Percentiles rank a stretch among this genome's conserved stretches.
phyloP scores from a whole-genome alignment of 2,113 vertebrate species.

The Grantiella picta region DNA sequence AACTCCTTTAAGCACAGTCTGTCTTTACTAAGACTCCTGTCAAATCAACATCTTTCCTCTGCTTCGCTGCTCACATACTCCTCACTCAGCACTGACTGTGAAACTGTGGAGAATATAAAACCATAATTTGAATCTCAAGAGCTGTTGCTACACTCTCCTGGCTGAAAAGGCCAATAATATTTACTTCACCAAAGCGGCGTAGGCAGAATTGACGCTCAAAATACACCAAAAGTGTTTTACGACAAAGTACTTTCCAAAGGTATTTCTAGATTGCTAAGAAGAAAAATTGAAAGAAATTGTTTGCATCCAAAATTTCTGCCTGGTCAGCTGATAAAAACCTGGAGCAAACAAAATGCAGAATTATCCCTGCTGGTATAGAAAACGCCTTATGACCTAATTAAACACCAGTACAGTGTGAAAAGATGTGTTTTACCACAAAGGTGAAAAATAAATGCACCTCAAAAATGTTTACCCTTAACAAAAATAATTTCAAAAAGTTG shows the following conservation, averaged over 20 bases:
- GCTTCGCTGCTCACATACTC: background rate
- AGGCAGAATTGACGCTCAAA: background rate
- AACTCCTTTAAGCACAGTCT: background rate
- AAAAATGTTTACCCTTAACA: background rate
- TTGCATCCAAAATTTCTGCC: background rate
- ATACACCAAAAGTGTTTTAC: fast-evolving
- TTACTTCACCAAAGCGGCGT: background rate
- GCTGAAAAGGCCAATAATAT: background rate
- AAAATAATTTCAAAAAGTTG: background rate
- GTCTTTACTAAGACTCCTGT: background rate
- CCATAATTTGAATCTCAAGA: background rate
- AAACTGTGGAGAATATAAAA: background rate
- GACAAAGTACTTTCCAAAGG: background rate
- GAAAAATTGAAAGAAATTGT: background rate
- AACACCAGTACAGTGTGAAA: background rate
- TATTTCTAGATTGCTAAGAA: background rate
- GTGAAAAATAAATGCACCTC: background rate
- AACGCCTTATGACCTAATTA: background rate
- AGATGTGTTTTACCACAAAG: background rate
- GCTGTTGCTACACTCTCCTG: background rate
- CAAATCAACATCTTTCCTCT: constrained; percentile 5
- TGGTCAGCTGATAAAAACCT: background rate
- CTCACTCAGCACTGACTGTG: background rate
- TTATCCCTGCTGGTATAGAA: background rate
- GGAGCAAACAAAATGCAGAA: background rate